Evolutionary conservation across 2,888 invertebrate species (phyloP), one percentile per base, ranked within the genome.

Genomic region (Drosophila cyrtoloma): DNA sequence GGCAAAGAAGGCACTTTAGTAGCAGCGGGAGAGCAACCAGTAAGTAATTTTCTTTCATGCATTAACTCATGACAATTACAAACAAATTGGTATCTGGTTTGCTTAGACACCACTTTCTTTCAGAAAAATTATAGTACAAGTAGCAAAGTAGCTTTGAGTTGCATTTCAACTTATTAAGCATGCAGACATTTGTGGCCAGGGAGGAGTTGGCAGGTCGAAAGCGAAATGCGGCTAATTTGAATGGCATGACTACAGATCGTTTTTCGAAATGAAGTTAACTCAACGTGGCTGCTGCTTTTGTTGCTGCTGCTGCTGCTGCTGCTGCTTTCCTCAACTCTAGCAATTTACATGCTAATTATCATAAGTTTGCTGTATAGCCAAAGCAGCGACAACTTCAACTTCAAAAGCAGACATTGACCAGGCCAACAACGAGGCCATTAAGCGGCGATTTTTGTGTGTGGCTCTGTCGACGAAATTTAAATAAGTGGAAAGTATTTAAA

Each of bases 261-360:
- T 72, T 58, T 50, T 67, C 32, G 66, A 72, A 79, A 81, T 63
- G 62, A 61, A 64, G 70, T 64, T 68, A 72, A 66, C 53, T 64
- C 66, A 71, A 72, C 50, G 22, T 77, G 57, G 57, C 75, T 53
- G 66, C 28, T 35, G 47, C 19, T 47, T 55, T 61, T 58, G 64
- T 32, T 65, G 39, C 26, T 37, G 58, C 35, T 35, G 35, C 84
- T 86, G 42, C 84, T 86, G 42, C n/a, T 51, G 69, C 12, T 70
- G 75, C 62, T 71, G 79, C 86, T 88, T 86, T 88, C 89, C 73
- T 71, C 75, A 64, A 61, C 59, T 75, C 59, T 55, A 63, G 75
- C 79, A 74, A 90, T 89, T 90, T 90, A 79, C 83, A 84, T 83
- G 89, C 81, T 81, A 90, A 88, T 90, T 90, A 88, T 86, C 89